Evolutionary conservation across 2,113 vertebrate genomes (phyloP).

Genomic region (Cinclus cinclus): DNA sequence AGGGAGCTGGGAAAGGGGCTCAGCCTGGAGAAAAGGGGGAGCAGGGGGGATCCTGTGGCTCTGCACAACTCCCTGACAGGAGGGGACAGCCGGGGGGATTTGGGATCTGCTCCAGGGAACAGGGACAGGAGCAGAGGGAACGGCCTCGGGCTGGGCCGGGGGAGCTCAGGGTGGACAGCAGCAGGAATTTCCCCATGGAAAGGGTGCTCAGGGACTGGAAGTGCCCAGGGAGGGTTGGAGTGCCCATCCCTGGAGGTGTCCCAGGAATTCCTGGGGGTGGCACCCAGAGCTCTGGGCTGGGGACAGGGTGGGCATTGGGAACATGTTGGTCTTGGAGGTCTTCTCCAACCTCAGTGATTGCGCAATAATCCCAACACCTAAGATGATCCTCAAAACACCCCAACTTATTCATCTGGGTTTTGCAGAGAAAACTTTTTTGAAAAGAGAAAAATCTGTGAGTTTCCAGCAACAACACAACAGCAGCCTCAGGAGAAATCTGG

Average conservation of each 20-base stretch:
- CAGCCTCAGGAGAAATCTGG: not conserved
- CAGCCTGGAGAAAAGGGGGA: not conserved
- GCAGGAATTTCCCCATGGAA: not conserved
- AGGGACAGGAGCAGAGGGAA: not conserved
- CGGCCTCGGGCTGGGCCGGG: not conserved
- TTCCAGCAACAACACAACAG: accelerated
- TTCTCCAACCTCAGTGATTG: not conserved
- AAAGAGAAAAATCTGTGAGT: not conserved
- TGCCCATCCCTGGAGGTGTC: not conserved
- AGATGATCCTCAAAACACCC: not conserved
- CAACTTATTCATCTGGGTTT: not conserved
- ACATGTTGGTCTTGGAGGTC: accelerated
- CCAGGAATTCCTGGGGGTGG: accelerated
- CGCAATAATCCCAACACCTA: not conserved
- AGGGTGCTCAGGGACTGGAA: not conserved
- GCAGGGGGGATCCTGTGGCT: not conserved
- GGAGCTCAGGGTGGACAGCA: accelerated
- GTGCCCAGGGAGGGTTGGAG: not conserved
- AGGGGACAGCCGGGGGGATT: not conserved
- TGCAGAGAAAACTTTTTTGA: not conserved
- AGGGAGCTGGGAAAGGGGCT: not conserved
- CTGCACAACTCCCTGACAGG: not conserved
- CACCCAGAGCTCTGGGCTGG: not conserved
- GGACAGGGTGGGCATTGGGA: accelerated
- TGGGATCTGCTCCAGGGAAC: not conserved